Conservation (phyloP, 2,797 vertebrate genomes). For the Clarias fuscus region DNA sequence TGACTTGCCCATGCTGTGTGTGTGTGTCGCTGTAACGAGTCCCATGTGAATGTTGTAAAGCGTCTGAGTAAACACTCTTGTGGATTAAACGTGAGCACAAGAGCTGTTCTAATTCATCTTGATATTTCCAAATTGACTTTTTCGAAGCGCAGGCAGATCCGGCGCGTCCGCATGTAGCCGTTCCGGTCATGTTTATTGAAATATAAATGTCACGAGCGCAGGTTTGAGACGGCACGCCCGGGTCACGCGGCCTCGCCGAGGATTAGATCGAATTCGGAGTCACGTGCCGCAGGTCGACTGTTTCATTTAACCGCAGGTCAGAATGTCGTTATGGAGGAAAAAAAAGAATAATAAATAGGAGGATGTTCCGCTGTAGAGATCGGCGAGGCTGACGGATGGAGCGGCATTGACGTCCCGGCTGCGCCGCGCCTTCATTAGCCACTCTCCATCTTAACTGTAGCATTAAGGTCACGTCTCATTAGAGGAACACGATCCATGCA, state of each 20-base stretch:
- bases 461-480: slow-evolving; percentile 41
- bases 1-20: too few species aligned
- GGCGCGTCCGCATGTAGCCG: neutral
- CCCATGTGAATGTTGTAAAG: neutral
- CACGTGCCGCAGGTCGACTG: neutral
- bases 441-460: slow-evolving; percentile 28
- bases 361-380: neutral
- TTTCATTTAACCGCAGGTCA: slow-evolving; percentile 19
- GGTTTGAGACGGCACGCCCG: neutral
- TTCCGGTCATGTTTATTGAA: slow-evolving; percentile 21
- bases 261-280: slow-evolving; percentile 10
- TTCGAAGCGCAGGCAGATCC: slow-evolving; percentile 17
- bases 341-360: slow-evolving; percentile 3
- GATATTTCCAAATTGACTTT: slow-evolving; percentile 34
- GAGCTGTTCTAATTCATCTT: slow-evolving; percentile 18
- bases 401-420: neutral
- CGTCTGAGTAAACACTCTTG: neutral
- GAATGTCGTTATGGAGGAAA: neutral
- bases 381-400: slow-evolving; percentile 4
- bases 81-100: neutral
- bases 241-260: neutral
- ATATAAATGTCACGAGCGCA: slow-evolving; percentile 20
- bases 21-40: neutral
- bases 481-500: slow-evolving; percentile 52
- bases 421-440: neutral